phyloP scores from a whole-genome alignment of 2,888 invertebrate genomes.

The Axea sp. region DNA sequence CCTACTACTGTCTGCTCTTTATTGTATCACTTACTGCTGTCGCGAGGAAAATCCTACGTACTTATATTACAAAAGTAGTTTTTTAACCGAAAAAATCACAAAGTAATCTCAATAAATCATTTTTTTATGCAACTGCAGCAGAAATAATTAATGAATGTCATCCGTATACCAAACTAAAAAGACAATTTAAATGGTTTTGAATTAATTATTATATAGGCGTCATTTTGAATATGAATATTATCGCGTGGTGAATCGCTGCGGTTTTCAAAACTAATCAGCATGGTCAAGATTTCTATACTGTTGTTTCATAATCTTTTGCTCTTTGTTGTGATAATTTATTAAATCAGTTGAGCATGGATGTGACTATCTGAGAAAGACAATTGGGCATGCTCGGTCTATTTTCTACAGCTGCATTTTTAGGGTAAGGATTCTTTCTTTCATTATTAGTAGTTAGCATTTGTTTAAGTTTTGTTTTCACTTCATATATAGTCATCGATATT shows the following conservation, averaged over 20 bases:
- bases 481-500: too few relatives aligned
- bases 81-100: slow-evolving; percentile 24
- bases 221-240: slow-evolving; percentile 1
- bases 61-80: slow-evolving; percentile 67
- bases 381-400: slow-evolving; percentile 19
- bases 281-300: slow-evolving; percentile 4
- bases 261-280: slow-evolving; percentile 12
- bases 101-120: slow-evolving; percentile 12
- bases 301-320: slow-evolving; percentile 3
- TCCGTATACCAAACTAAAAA: neutral
- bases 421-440: slow-evolving; percentile 27
- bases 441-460: too few relatives aligned
- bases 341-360: slow-evolving; percentile 16
- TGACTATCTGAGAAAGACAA: slow-evolving; percentile 4
- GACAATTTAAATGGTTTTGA: neutral
- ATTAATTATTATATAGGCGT: neutral
- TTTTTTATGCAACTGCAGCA: neutral
- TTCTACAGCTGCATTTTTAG: slow-evolving; percentile 20
- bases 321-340: slow-evolving; percentile 7
- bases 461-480: too few relatives aligned
- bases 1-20: slow-evolving; percentile 76
- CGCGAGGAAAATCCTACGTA: slow-evolving; percentile 72
- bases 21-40: slow-evolving; percentile 76
- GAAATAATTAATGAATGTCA: neutral
- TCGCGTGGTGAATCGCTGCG: neutral